Conservation (phyloP, 2,797 vertebrate genomes). For the Masticophis lateralis region DNA sequence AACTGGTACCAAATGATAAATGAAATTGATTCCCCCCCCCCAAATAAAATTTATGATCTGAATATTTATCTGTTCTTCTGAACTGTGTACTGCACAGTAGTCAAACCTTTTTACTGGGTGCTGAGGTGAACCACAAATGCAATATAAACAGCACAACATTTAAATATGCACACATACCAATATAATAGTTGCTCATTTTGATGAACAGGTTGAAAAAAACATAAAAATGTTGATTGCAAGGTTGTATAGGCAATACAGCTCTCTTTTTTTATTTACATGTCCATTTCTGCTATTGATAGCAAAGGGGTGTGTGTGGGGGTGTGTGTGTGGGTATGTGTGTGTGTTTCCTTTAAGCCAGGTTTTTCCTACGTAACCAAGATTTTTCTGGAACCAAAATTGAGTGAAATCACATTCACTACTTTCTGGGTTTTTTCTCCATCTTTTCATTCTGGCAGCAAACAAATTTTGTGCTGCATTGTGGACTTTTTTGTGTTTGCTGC, state of each 20-base stretch:
- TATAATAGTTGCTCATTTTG: background rate
- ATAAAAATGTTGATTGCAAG: constrained; percentile 24
- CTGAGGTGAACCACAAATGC: constrained; percentile 35
- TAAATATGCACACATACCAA: background rate
- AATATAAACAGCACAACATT: constrained; percentile 35
- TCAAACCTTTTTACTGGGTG: constrained; percentile 20
- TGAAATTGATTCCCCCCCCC: constrained; percentile 35
- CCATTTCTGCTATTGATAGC: background rate
- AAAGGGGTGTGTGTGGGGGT: constrained; percentile 11
- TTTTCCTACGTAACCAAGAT: too few species aligned
- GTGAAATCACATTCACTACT: too few species aligned
- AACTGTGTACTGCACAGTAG: constrained; percentile 2
- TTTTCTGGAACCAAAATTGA: too few species aligned
- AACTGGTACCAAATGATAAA: constrained; percentile 44
- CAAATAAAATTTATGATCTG: constrained; percentile 46
- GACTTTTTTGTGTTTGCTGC: too few species aligned
- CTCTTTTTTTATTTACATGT: constrained; percentile 28
- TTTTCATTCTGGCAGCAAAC: too few species aligned
- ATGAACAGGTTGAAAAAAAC: background rate
- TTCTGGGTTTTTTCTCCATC: too few species aligned
- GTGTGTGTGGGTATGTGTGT: too few species aligned
- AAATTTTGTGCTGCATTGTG: too few species aligned
- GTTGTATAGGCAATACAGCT: background rate
- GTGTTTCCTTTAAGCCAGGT: too few species aligned
- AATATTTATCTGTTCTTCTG: constrained; percentile 32